Percentiles rank a stretch among this genome's conserved stretches.
Conservation (phyloP, 2,888 invertebrate genomes). For the Leuctra nigra region DNA sequence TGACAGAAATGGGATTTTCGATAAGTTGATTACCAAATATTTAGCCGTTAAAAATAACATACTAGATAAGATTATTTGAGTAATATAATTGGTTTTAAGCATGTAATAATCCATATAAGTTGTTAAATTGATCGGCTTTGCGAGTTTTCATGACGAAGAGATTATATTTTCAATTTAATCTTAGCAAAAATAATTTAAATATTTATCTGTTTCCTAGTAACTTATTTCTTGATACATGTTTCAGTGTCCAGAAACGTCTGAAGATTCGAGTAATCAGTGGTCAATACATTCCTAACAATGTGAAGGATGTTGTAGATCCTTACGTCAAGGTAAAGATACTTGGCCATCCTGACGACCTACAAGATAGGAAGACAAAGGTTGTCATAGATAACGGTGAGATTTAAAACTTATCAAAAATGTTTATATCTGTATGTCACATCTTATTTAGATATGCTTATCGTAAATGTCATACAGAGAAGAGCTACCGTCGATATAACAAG, state of each 20-base stretch:
- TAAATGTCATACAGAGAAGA: too few species aligned
- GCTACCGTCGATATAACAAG: too few species aligned
- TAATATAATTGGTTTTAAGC: too few species aligned
- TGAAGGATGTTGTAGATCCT: constrained; percentile 48
- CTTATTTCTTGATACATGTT: constrained; percentile 9
- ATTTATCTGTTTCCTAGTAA: neutral
- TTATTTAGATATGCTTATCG: too few species aligned
- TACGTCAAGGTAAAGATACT: constrained; percentile 45
- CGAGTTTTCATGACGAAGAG: too few species aligned
- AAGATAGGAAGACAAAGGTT: constrained; percentile 42
- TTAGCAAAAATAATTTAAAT: constrained; percentile 10
- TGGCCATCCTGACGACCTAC: constrained; percentile 41
- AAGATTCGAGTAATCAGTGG: constrained; percentile 46
- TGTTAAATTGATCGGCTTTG: neutral
- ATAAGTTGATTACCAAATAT: too few species aligned
- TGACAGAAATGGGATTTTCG: too few species aligned
- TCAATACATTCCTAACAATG: constrained; percentile 42
- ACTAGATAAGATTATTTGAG: too few species aligned
- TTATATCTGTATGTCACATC: too few species aligned
- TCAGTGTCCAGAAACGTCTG: constrained; percentile 28
- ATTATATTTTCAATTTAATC: neutral
- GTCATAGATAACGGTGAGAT: constrained; percentile 47
- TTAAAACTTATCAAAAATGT: neutral
- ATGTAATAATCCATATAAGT: neutral
- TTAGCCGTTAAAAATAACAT: too few species aligned